Conservation (phyloP, 2,888 invertebrate species). For the Eilema sororculum region DNA sequence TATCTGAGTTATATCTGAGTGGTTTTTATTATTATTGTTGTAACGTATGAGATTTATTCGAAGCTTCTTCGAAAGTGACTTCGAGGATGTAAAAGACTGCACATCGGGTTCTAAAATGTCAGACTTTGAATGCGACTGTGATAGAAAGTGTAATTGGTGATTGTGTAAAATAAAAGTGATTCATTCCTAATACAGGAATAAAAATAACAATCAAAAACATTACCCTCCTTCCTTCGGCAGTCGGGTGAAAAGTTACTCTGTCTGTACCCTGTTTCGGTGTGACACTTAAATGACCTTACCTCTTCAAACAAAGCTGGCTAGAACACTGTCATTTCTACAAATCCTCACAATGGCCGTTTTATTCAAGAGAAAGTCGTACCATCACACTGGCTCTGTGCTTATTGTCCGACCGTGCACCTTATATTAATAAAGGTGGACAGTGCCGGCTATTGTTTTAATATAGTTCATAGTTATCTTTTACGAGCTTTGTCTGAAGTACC, state of each 20-base stretch:
- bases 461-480: constrained; percentile 5
- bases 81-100: no score
- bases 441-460: constrained; percentile 9
- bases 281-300: background rate
- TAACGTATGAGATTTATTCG: no score
- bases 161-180: no score
- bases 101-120: no score
- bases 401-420: constrained; percentile 5
- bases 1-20: background rate
- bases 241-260: no score
- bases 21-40: no score
- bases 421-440: constrained; percentile 11
- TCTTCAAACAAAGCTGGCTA: constrained; percentile 8
- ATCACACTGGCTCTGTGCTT: constrained; percentile 11
- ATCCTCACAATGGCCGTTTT: constrained; percentile 13
- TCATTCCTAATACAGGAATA: no score
- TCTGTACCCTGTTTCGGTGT: background rate
- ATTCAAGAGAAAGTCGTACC: constrained; percentile 15
- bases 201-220: background rate
- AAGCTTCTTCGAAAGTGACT: no score
- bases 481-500: background rate
- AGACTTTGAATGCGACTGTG: no score
- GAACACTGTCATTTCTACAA: constrained; percentile 1
- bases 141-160: no score
- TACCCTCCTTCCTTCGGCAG: no score